Evolutionary conservation across 2,797 vertebrate species (phyloP), one percentile per base, ranked within the genome.

Genomic region (Sebastes hopkinsi): DNA sequence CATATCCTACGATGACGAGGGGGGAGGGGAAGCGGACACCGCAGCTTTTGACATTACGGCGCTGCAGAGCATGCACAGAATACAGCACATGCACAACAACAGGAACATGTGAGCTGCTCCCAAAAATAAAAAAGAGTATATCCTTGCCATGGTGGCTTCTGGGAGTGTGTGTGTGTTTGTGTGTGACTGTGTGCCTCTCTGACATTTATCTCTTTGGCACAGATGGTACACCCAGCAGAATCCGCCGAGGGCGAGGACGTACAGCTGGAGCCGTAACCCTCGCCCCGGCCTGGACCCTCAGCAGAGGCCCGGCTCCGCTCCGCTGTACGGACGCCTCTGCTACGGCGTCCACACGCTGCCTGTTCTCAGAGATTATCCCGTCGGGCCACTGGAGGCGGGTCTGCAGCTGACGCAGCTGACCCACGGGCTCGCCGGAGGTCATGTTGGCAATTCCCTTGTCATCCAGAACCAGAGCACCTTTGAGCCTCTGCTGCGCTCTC

Each of bases 11-110:
- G 97, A 98, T 20, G 97, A 98, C 6, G 97, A 98, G 87, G 97
- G 97, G 3, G 97, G 97, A 1, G 97, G 97, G 22, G 97, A 98
- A 27, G 97, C 97, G 3, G 97, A 98, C 93, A 98, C 97, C 0
- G 96, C 97, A 1, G 97, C 97, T 22, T 98, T 98, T 20, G 97
- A 98, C 94, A 98, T 98, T 52, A 87, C 96, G 0, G 96, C 97
- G 2, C 95, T 98, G 82, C 95, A 95, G 87, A 95, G 93, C 91
- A 90, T 95, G 92, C 93, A 95, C 84, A 76, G 94, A 22, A 94
- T 94, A 4, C 94, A 94, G 69, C 92, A 93, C 87, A 92, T 94
- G 75, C 92, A 87, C 75, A 92, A 80, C 89, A 90, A 84, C 85
- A 86, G 92, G 32, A 95, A 93, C 91, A 95, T 95, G 95, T 96